Evolutionary conservation across 2,888 invertebrate genomes (phyloP).

Genomic region (Therioaphis trifolii): DNA sequence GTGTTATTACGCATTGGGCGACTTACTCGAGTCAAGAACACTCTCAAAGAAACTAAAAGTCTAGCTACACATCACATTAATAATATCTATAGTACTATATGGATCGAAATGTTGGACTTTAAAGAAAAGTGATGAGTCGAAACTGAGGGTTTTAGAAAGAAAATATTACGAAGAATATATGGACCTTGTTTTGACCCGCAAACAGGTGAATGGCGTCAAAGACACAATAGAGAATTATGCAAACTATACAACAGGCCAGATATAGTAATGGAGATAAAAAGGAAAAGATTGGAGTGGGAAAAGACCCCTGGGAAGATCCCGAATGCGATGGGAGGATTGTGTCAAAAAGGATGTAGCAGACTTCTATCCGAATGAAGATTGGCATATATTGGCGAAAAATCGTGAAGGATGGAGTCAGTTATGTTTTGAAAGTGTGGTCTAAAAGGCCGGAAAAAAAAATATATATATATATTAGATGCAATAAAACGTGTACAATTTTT

Average conservation of each 20-base stretch:
- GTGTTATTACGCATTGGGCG: constrained; percentile 1
- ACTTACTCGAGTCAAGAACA: constrained; percentile 9
- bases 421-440: too few relatives aligned
- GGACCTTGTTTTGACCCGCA: neutral
- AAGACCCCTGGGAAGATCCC: neutral
- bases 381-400: neutral
- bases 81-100: constrained; percentile 3
- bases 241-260: neutral
- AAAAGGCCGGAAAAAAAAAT: too few relatives aligned
- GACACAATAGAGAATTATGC: neutral
- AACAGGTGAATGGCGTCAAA: neutral
- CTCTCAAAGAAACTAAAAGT: constrained; percentile 9
- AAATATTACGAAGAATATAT: neutral
- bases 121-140: constrained; percentile 10
- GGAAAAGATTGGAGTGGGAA: neutral
- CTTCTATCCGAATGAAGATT: neutral
- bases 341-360: neutral
- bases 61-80: constrained; percentile 1
- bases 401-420: too few relatives aligned
- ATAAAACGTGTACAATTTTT: too few relatives aligned
- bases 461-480: too few relatives aligned
- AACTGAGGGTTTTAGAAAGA: constrained; percentile 14
- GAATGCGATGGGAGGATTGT: neutral
- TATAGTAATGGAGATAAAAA: neutral
- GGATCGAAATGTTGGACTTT: neutral